Evolutionary conservation across 1,140 invertebrate genomes (phyloP).

Genomic region (Brachionus manjavacas): DNA sequence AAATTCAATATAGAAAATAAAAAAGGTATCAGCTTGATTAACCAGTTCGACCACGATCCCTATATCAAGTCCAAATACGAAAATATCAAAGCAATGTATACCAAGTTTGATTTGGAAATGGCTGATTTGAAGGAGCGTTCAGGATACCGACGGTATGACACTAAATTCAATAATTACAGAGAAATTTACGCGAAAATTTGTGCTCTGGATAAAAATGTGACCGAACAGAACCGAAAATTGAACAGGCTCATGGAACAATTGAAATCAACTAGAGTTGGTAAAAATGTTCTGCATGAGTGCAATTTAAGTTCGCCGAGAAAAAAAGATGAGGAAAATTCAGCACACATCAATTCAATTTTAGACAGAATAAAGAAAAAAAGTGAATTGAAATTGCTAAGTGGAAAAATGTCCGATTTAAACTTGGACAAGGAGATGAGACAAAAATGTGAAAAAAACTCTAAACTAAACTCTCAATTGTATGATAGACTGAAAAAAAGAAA

Average conservation of each 20-base stretch:
- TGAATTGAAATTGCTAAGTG: not conserved
- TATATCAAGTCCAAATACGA: not conserved
- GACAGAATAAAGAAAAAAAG: not conserved
- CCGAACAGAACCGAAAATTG: not conserved
- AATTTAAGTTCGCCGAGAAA: not conserved
- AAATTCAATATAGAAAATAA: slow-evolving; percentile 32
- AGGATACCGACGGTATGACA: not conserved
- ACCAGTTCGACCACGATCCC: slow-evolving; percentile 27
- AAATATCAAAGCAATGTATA: slow-evolving; percentile 20
- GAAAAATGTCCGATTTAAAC: not conserved
- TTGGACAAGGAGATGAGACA: not conserved
- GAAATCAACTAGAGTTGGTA: not conserved
- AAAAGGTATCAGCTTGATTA: not conserved
- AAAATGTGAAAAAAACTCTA: slow-evolving; percentile 21
- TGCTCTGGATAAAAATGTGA: not conserved
- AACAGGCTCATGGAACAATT: not conserved
- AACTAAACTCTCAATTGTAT: slow-evolving; percentile 23
- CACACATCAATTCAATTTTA: not conserved
- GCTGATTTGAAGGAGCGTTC: not conserved
- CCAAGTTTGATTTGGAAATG: slow-evolving; percentile 2
- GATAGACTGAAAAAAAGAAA: slow-evolving; percentile 10
- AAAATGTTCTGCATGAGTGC: not conserved
- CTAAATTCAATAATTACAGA: not conserved
- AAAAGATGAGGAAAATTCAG: not conserved
- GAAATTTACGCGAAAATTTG: not conserved